Base-by-base conservation (phyloP, 1,140 invertebrate species). In the Platyura marginata region DNA sequence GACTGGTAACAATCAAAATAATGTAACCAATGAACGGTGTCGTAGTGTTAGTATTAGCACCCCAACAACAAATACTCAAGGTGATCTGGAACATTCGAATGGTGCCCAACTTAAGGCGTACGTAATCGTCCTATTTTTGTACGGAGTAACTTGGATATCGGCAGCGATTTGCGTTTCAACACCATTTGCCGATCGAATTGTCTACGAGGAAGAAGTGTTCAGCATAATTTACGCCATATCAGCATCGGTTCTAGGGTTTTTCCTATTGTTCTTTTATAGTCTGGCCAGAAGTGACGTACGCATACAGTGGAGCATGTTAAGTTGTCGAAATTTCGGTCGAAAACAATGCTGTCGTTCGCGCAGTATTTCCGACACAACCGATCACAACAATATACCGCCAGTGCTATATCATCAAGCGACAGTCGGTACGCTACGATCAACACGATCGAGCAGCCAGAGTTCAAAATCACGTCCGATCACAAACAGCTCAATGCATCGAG, bases 221-320 rank as follows among this genome's bases (percentile, higher is more conserved):
- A 81, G 83, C 48, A 71, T 83, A 40, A 50, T 79, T 10, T 92
- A 85, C 52, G 77, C 77, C 0, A 55, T 81, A 8, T 77, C 77
- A 21, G 70, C 77, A 1, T 72, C 73, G 20, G 63, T 76, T 11
- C 63, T 91, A 38, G 85, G 82, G 0, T 64, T 79, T n/a, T 92
- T 91, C 54, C 76, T 88, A 20, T 56, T 91, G 10, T 72, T 87
- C 36, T 92, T 88, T 58, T 89, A 88, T 54, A 85, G 83, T 40
- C 70, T 90, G 25, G 80, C 81, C 0, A 64, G 88, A 19, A 82
- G 75, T 46, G 88, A 92, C 59, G 81, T 89, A 0, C 66, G 84
- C 40, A 68, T 69, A 0, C 75, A 79, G 16, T 87, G 82, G 82
- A 56, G 73, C 4, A 59, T 70, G 39, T 50, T 51, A 36, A 42